Evolutionary conservation across 2,888 invertebrate genomes (phyloP).

Genomic region (Lathronympha strigana): DNA sequence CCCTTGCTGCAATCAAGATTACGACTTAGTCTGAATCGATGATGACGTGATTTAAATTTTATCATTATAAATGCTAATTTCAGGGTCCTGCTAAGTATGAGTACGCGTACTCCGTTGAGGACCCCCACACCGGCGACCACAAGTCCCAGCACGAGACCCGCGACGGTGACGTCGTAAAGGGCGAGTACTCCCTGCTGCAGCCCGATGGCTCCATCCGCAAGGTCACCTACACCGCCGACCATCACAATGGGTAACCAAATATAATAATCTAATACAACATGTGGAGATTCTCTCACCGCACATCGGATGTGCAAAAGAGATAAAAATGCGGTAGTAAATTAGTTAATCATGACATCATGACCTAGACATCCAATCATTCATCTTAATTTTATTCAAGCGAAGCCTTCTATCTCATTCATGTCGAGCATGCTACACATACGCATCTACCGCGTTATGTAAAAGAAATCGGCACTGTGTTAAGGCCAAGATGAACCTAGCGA

Average conservation of each 20-base stretch:
- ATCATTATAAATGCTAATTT: conserved; percentile 7
- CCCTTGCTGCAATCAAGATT: not conserved
- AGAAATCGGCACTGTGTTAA: conserved; percentile 57
- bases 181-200: conserved; percentile 82
- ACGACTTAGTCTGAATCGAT: not conserved
- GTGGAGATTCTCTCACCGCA: no score
- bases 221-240: conserved; percentile 83
- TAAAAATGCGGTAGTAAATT: conserved; percentile 41
- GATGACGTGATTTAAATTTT: not conserved
- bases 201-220: conserved; percentile 82
- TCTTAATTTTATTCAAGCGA: conserved; percentile 46
- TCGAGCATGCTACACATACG: conserved; percentile 50
- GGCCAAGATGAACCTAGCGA: conserved; percentile 63
- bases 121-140: conserved; percentile 84
- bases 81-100: conserved; percentile 83
- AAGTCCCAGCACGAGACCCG: conserved; percentile 77
- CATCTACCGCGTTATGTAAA: conserved; percentile 57
- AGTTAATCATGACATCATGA: conserved; percentile 45
- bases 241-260: conserved; percentile 84
- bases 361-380: conserved; percentile 44
- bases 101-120: conserved; percentile 84
- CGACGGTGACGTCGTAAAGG: conserved; percentile 80
- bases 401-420: conserved; percentile 61
- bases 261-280: no score
- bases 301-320: not conserved